Percentiles rank a stretch among this genome's conserved stretches.
phyloP scores from a whole-genome alignment of 1,140 invertebrate species.

The Helicoverpa zea region DNA sequence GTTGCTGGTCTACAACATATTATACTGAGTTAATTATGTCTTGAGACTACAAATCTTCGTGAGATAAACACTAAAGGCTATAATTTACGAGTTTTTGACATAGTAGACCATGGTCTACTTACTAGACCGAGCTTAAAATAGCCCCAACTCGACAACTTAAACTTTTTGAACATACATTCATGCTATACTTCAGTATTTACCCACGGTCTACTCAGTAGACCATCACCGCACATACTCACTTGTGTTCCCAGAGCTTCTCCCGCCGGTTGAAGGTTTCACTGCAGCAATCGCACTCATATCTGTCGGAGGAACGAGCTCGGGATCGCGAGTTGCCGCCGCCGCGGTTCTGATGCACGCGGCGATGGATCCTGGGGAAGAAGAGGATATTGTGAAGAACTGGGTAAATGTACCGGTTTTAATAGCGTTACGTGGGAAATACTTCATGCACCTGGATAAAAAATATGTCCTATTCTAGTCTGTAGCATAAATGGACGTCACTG shows the following conservation, averaged over 20 bases:
- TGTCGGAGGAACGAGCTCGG: conserved; percentile 68
- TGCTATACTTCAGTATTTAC: background rate
- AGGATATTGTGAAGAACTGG: background rate
- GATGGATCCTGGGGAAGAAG: conserved; percentile 72
- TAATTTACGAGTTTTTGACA: too few species aligned
- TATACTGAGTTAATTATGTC: too few species aligned
- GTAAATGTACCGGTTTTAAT: too few species aligned
- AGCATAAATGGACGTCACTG: too few species aligned
- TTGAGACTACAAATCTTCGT: too few species aligned
- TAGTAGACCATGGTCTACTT: background rate
- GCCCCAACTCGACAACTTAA: too few species aligned
- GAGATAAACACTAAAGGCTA: too few species aligned
- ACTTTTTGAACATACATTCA: too few species aligned
- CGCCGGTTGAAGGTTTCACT: conserved; percentile 79
- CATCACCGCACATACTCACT: conserved; percentile 63
- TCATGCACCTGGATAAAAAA: too few species aligned
- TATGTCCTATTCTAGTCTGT: too few species aligned
- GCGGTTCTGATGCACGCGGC: conserved; percentile 73
- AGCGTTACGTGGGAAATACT: too few species aligned
- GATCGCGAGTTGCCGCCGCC: conserved; percentile 66
- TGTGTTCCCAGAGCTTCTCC: conserved; percentile 82
- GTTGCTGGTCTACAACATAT: too few species aligned
- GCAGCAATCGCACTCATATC: conserved; percentile 85
- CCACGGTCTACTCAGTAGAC: background rate
- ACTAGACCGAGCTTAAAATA: background rate